Evolutionary conservation across 2,113 vertebrate species (phyloP), one percentile per base, ranked within the genome.

Genomic region (Craseonycteris thonglongyai): DNA sequence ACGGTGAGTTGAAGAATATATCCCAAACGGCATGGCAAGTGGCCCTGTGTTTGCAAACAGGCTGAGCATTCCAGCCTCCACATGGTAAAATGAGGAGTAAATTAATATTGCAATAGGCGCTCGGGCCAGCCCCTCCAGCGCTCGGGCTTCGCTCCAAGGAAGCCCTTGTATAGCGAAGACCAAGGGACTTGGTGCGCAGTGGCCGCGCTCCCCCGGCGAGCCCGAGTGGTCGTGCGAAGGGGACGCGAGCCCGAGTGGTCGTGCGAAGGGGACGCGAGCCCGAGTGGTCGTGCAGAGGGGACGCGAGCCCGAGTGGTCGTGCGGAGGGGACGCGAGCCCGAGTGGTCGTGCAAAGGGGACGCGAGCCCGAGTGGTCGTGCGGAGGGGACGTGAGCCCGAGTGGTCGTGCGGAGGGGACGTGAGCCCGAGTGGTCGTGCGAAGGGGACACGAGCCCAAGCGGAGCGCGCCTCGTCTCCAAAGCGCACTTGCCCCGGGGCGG

Each of bases 101-200:
- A 95, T 1, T 13, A 63, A 28, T 5, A 45, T 26, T 74, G n/a
- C 71, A 90, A 3, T 28, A 47, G 61, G 59, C 49, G 90, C 47
- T 65, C 19, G 22, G 74, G 30, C 83, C 30, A 72, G 47, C 40
- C 59, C 0, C 35, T 58, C 14, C 28, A 9, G 6, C 30, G 75
- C 7, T 0, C 12, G 30, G 85, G 51, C n/a, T 87, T 76, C 35
- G 13, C 21, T 88, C 58, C 56, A 59, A 86, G 16, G 3, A 79
- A 66, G n/a, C 47, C 12, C 87, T 94, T 86, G 76, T 38, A 51
- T 3, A 66, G 90, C 54, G 95, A 97, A 97, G 84, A 94, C n/a
- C 65, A 69, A 82, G 88, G 51, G 93, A 69, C 75, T 87, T 74
- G 49, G 30, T 26, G 54, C 33, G 89, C 63, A 75, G 68, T 40